Base-by-base conservation (phyloP, 2,113 vertebrate genomes). In the Syngnathus typhle region DNA sequence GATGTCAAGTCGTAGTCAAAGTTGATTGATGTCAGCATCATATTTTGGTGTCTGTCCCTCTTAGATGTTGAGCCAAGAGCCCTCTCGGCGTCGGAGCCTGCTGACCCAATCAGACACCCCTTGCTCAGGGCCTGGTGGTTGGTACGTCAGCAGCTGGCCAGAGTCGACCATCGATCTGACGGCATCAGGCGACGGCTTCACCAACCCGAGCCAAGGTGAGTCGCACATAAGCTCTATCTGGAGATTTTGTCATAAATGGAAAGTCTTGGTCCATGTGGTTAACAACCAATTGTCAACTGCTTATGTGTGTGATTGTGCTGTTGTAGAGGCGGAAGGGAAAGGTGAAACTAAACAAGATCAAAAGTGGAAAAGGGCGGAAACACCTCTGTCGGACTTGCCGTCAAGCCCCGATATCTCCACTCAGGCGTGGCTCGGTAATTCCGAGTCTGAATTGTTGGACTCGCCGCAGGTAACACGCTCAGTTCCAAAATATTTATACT, bases 341-440 rank as follows among this genome's bases (percentile, higher is more conserved):
- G 60, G 55, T 60, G 27, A 43, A 8, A 67, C 38, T 0, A 47
- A 46, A 41, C 1, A 41, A 51, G 51, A 0, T 32, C 77, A 61
- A 38, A 78, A 74, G 65, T 41, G 44, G 37, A 81, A 67, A 36
- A 77, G 21, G 9, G 69, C 68, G 54, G 70, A 65, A 1, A 72
- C 72, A 76, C 74, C 84, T 47, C 80, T 82, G 84, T 77, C 86
- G 0, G 81, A 84, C 52, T 58, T 83, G 61, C 84, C 84, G 1
- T 81, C 80, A 67, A 61, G 72, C 69, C 73, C 64, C 63, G 70
- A 63, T 4, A 49, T 74, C 61, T 46, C 7, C 37, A 77, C 79
- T 23, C 79, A 79, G 74, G 49, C 32, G 2, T 84, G 81, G 10
- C 37, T 72, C 1, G 38, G 58, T 54, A 69, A 64, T 61, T 66